These are phyloP conservation scores for Beris morrisii DNA, from an alignment of 2,888 invertebrate genomes.

Conservation along the genomic window DNA sequence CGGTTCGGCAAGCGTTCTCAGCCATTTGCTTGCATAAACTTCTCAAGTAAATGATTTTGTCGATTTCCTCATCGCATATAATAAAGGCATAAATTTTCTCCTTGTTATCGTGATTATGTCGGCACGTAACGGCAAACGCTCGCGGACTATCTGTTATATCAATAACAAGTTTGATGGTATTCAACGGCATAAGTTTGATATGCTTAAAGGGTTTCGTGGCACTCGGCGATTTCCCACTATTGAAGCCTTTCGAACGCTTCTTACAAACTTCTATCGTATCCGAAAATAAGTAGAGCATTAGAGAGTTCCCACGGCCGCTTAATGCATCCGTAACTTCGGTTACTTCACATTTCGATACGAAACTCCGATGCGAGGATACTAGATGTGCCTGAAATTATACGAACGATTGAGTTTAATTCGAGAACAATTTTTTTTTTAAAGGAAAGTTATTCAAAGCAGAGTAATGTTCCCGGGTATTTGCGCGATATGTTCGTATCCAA, in stretches of 20 bases:
- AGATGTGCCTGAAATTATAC: constrained; percentile 71
- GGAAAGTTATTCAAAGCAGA: too few relatives aligned
- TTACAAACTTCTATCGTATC: constrained; percentile 93
- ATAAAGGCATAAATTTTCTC: constrained; percentile 88
- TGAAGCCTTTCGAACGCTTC: constrained; percentile 76
- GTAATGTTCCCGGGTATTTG: too few relatives aligned
- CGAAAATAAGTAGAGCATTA: constrained; percentile 90
- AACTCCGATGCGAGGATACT: constrained; percentile 89
- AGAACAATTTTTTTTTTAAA: too few relatives aligned
- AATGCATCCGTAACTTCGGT: constrained; percentile 82
- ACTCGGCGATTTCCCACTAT: constrained; percentile 70
- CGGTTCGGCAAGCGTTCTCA: constrained; percentile 88
- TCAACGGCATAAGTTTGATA: constrained; percentile 83
- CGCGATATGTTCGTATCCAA: too few relatives aligned
- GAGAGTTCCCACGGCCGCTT: constrained; percentile 81
- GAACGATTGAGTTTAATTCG: too few relatives aligned
- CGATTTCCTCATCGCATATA: constrained; percentile 78
- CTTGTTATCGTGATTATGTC: constrained; percentile 81
- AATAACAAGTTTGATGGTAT: constrained; percentile 86
- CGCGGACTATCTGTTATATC: constrained; percentile 88
- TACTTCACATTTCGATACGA: constrained; percentile 85
- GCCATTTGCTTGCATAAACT: constrained; percentile 88
- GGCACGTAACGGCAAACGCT: constrained; percentile 87
- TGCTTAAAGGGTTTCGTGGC: constrained; percentile 88
- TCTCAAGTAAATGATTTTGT: constrained; percentile 79